These are phyloP conservation scores for Eristalis tenax DNA, from an alignment of 2,888 invertebrate genomes.

Conservation along the genomic window DNA sequence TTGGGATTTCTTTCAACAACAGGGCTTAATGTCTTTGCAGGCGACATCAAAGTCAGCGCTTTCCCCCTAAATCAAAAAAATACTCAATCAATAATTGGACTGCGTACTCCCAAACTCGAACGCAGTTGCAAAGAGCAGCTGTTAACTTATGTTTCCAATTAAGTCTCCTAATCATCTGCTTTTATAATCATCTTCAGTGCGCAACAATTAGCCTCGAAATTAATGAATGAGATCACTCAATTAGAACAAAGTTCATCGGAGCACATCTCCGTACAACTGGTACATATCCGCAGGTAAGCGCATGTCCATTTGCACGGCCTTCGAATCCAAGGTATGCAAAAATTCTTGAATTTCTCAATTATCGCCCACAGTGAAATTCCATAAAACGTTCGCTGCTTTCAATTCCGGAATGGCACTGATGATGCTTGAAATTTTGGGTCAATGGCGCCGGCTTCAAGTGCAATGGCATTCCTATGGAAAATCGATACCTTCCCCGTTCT, in stretches of 20 bases:
- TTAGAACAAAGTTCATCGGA: background rate
- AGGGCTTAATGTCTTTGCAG: too few relatives aligned
- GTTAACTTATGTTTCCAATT: background rate
- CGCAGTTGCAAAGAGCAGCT: background rate
- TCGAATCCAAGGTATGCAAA: background rate
- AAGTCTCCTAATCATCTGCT: background rate
- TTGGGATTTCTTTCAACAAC: too few relatives aligned
- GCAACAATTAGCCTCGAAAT: background rate
- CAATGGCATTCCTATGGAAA: conserved; percentile 61
- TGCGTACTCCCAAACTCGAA: background rate
- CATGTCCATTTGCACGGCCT: background rate
- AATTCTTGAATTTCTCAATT: conserved; percentile 36
- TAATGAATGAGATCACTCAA: background rate
- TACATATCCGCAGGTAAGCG: background rate
- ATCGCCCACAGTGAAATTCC: conserved; percentile 11
- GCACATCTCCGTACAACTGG: background rate
- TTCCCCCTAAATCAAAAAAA: too few relatives aligned
- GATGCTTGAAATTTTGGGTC: conserved; percentile 65
- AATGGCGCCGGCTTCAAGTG: conserved; percentile 60
- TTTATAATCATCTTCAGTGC: too few relatives aligned
- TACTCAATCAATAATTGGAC: too few relatives aligned
- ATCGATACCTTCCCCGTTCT: conserved; percentile 42
- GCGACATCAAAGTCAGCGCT: too few relatives aligned
- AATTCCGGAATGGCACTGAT: conserved; percentile 50
- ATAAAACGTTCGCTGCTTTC: conserved; percentile 58